Evolutionary conservation across 2,113 vertebrate species (phyloP).

Genomic region (Rhinolophus sinicus): DNA sequence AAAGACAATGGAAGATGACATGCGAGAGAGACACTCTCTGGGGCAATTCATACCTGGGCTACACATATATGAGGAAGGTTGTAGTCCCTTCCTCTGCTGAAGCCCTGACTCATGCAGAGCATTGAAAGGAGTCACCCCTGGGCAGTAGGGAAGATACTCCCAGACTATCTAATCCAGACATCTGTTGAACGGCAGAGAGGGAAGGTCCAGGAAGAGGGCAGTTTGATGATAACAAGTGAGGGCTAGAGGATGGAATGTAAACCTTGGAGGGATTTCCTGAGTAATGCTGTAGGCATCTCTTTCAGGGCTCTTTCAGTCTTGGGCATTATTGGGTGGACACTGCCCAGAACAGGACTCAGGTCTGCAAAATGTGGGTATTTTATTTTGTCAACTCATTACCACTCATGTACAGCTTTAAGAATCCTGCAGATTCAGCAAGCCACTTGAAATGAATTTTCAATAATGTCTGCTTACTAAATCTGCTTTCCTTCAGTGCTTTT

Average conservation of each 20-base stretch:
- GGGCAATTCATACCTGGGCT: neutral
- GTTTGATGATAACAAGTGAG: neutral
- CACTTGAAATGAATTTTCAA: neutral
- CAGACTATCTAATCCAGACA: neutral
- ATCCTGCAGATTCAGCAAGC: neutral
- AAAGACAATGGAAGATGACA: neutral
- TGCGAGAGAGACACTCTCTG: neutral
- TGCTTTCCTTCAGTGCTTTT: neutral
- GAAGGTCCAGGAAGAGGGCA: neutral
- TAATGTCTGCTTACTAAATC: neutral
- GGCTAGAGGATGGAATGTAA: neutral
- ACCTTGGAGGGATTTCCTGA: neutral
- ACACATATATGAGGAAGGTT: neutral
- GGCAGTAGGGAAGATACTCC: neutral
- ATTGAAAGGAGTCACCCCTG: neutral
- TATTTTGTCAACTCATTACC: neutral
- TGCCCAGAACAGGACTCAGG: neutral
- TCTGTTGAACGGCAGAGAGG: neutral
- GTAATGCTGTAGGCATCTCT: neutral
- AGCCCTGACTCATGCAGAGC: neutral
- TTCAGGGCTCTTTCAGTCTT: neutral
- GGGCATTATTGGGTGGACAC: neutral
- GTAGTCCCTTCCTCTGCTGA: neutral
- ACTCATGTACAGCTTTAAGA: neutral
- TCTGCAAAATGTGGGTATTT: neutral